A percentile compares a stretch with the other conserved stretches of the same genome.
Evolutionary conservation across 2,888 invertebrate species (phyloP).

Genomic region (Allophyes oxyacanthae): DNA sequence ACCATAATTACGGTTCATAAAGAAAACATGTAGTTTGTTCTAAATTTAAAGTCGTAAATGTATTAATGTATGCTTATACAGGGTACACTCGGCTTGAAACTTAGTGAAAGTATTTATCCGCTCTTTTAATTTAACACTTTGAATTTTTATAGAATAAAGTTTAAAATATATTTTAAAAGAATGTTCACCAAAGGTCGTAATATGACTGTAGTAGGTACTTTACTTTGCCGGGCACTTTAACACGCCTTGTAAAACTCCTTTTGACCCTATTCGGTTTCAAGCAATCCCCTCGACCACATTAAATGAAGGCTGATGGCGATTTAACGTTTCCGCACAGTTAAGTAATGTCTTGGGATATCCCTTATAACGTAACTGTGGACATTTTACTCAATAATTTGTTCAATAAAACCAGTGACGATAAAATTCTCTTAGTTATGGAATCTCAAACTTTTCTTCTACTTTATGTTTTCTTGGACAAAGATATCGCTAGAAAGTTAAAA

Average conservation of each 20-base stretch:
- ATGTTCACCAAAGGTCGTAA: conserved; percentile 20
- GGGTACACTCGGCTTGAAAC: no score
- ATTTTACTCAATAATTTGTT: conserved; percentile 17
- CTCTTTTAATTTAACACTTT: no score
- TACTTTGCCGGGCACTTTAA: conserved; percentile 48
- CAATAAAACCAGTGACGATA: conserved; percentile 1
- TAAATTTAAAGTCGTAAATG: no score
- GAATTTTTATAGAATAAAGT: neutral
- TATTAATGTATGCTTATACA: no score
- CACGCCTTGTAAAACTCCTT: conserved; percentile 51
- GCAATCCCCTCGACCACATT: conserved; percentile 28
- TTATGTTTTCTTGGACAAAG: conserved; percentile 8
- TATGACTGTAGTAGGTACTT: conserved; percentile 32
- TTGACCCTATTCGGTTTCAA: conserved; percentile 59
- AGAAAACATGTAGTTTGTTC: no score
- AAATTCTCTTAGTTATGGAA: neutral
- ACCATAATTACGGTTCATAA: no score
- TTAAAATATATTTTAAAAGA: conserved; percentile 20
- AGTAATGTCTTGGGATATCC: conserved; percentile 7
- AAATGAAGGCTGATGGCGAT: conserved; percentile 9
- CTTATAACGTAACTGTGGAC: neutral
- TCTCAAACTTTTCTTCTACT: neutral
- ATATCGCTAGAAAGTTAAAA: conserved; percentile 16
- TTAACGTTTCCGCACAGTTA: conserved; percentile 21
- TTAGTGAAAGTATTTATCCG: no score